phyloP scores from a whole-genome alignment of 2,888 invertebrate genomes.

The Diadegma fenestrale region DNA sequence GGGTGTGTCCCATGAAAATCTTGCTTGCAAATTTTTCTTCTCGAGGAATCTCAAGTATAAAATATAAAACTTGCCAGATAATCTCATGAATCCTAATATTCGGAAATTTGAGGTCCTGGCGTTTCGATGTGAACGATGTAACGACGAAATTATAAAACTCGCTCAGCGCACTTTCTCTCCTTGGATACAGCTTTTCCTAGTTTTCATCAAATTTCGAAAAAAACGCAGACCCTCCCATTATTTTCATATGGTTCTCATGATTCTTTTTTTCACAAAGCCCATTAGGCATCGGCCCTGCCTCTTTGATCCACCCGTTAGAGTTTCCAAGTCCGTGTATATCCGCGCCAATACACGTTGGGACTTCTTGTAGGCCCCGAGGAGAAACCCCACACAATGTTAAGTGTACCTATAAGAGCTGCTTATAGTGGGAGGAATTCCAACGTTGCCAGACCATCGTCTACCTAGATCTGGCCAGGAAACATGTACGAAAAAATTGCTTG shows the following conservation, averaged over 20 bases:
- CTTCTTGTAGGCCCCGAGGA: conserved; percentile 69
- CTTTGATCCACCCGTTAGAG: conserved; percentile 64
- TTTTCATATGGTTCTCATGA: neutral
- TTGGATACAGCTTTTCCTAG: neutral
- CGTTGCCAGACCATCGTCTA: conserved; percentile 75
- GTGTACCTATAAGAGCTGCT: conserved; percentile 44
- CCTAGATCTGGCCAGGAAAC: conserved; percentile 2
- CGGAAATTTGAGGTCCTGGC: neutral
- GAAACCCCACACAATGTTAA: conserved; percentile 69
- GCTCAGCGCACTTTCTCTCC: neutral
- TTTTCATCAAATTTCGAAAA: neutral
- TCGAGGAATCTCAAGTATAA: neutral
- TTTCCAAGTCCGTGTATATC: conserved; percentile 46
- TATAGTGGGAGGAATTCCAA: conserved; percentile 78
- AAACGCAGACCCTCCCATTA: neutral
- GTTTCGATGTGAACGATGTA: neutral
- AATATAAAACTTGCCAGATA: neutral
- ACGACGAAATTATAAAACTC: neutral
- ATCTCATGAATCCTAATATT: neutral
- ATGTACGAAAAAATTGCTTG: conserved; percentile 14
- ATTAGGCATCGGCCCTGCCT: neutral
- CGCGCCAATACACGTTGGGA: conserved; percentile 68
- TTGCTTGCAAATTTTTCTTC: neutral
- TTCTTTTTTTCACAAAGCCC: neutral
- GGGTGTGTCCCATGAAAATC: conserved; percentile 50